Conservation (phyloP, 1,140 invertebrate species). For the Rhagoletis pomonella region DNA sequence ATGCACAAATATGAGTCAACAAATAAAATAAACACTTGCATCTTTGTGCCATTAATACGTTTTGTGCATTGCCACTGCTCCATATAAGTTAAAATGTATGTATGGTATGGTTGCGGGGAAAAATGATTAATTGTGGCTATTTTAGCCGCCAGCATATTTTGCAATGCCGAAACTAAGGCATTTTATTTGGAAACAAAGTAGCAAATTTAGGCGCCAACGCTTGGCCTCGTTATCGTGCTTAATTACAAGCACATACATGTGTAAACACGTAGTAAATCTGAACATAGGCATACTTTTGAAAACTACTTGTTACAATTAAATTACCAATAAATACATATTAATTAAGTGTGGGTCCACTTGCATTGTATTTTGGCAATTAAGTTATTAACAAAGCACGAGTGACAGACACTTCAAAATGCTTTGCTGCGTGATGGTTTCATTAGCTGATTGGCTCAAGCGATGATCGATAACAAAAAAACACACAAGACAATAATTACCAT, state of each 20-base stretch:
- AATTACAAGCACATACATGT: neutral
- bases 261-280: neutral
- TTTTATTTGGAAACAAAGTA: neutral
- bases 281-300: neutral
- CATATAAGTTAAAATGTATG: neutral
- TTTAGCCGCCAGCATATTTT: neutral
- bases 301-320: neutral
- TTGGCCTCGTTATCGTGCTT: neutral
- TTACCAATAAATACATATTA: neutral
- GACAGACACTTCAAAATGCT: neutral
- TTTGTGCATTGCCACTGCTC: slow-evolving; percentile 6
- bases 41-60: neutral
- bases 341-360: neutral
- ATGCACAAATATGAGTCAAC: neutral
- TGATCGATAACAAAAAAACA: neutral
- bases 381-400: neutral
- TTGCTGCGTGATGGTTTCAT: neutral
- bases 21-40: neutral
- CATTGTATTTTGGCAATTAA: neutral
- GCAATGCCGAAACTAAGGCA: no score
- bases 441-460: slow-evolving; percentile 13
- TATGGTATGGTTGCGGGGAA: neutral
- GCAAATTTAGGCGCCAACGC: neutral
- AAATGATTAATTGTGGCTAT: neutral
- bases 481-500: neutral